Evolutionary conservation across 2,113 vertebrate species (phyloP).

Genomic region (Austrofundulus limnaeus): DNA sequence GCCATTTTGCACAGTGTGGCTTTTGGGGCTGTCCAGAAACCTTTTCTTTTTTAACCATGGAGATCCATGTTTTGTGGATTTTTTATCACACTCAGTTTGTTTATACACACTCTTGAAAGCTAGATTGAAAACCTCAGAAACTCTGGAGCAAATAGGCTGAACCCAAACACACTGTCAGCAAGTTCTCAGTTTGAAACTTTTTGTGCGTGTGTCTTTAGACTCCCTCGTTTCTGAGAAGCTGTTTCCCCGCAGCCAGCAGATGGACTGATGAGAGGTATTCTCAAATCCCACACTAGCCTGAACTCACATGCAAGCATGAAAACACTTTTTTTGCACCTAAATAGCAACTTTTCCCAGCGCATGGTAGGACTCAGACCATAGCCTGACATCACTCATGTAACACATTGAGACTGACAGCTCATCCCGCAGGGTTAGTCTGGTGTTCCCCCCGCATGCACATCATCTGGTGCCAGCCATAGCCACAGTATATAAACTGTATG

Average conservation of each 20-base stretch:
- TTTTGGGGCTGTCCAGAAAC: neutral
- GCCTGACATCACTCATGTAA: constrained; percentile 62
- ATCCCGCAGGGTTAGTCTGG: constrained; percentile 56
- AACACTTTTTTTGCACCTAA: constrained; percentile 12
- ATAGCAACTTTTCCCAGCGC: constrained; percentile 46
- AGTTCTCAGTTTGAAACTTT: constrained; percentile 28
- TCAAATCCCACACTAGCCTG: constrained; percentile 33
- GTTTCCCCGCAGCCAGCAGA: constrained; percentile 35
- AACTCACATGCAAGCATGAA: constrained; percentile 15
- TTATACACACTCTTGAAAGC: neutral
- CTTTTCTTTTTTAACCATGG: neutral
- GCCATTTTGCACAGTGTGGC: too few species aligned
- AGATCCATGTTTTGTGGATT: neutral
- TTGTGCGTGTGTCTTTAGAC: constrained; percentile 44
- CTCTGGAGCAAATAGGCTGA: neutral
- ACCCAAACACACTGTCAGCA: constrained; percentile 29
- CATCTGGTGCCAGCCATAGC: constrained; percentile 50
- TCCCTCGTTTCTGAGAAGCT: constrained; percentile 13
- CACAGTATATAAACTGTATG: constrained; percentile 39
- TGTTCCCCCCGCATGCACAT: constrained; percentile 43
- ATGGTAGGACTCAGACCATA: constrained; percentile 21
- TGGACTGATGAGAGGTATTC: constrained; percentile 35
- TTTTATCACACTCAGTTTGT: neutral
- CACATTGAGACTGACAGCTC: constrained; percentile 46
- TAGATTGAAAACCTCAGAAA: neutral